A percentile compares a stretch with the other conserved stretches of the same genome.
Conservation (phyloP, 64 coral and sea anemone species). For the Porites australiensis region DNA sequence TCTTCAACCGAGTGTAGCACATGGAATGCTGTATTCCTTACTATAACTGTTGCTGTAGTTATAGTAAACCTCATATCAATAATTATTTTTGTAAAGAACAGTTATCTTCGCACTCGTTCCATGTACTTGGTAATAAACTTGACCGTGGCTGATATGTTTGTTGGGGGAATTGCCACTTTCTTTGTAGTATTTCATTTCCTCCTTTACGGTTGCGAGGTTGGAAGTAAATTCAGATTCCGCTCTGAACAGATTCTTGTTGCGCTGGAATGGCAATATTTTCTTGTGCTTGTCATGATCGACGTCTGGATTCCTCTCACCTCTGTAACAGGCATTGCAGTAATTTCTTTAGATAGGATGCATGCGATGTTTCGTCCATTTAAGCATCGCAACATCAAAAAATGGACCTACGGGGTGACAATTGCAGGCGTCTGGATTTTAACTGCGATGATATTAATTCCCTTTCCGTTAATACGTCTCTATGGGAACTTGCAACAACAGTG, state of each 20-base stretch:
- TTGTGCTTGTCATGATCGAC: too few species aligned
- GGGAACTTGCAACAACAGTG: not conserved
- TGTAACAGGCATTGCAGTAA: not conserved
- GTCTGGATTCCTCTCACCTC: not conserved
- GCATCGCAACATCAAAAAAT: not conserved
- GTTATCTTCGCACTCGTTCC: not conserved
- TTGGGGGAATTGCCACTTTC: not conserved
- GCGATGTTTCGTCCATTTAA: not conserved
- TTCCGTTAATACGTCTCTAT: not conserved
- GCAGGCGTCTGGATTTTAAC: not conserved
- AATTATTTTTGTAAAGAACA: not conserved
- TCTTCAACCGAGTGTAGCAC: not conserved
- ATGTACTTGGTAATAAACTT: constrained; percentile 1
- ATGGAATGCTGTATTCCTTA: not conserved
- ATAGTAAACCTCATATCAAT: not conserved
- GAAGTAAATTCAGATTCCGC: not conserved
- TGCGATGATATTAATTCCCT: not conserved
- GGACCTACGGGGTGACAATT: not conserved
- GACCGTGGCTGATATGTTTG: not conserved
- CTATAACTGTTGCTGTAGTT: not conserved
- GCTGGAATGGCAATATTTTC: not conserved
- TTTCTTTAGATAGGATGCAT: constrained; percentile 4
- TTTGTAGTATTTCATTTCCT: not conserved
- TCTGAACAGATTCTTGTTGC: not conserved
- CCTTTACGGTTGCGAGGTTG: not conserved